These are phyloP conservation scores for Augochlora pura DNA, from an alignment of 1,140 invertebrate genomes.

Conservation along the genomic window DNA sequence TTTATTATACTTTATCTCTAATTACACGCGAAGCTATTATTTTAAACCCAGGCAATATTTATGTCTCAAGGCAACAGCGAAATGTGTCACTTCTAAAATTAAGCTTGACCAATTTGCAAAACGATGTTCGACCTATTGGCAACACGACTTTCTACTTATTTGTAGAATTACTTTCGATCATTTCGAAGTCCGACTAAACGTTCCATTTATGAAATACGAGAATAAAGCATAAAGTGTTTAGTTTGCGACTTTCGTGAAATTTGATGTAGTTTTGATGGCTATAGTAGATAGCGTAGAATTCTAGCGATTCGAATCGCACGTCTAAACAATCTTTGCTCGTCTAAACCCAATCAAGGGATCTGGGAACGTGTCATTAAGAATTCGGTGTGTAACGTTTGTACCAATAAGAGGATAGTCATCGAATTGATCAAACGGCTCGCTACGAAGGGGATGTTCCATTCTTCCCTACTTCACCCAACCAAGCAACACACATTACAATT, in stretches of 20 bases:
- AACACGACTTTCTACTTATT: no score
- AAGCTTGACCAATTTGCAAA: no score
- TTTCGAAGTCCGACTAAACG: no score
- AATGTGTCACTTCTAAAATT: no score
- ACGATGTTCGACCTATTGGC: no score
- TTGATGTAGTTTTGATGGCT: neutral
- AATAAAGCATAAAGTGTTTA: no score
- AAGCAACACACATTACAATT: neutral
- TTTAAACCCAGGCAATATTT: no score
- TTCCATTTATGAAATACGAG: no score
- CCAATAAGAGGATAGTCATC: neutral
- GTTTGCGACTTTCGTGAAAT: no score
- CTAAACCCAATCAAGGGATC: neutral
- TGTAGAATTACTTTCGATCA: neutral
- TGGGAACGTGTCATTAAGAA: neutral
- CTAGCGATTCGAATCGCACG: neutral
- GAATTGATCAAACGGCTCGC: neutral
- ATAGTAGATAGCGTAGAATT: neutral
- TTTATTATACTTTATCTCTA: no score
- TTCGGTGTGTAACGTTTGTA: neutral
- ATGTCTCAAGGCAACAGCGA: no score
- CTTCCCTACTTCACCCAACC: neutral
- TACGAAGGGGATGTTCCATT: neutral
- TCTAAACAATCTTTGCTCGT: neutral
- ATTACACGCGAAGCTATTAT: no score